phyloP scores from a whole-genome alignment of 2,888 invertebrate genomes.

The Hydropsyche betteni region DNA sequence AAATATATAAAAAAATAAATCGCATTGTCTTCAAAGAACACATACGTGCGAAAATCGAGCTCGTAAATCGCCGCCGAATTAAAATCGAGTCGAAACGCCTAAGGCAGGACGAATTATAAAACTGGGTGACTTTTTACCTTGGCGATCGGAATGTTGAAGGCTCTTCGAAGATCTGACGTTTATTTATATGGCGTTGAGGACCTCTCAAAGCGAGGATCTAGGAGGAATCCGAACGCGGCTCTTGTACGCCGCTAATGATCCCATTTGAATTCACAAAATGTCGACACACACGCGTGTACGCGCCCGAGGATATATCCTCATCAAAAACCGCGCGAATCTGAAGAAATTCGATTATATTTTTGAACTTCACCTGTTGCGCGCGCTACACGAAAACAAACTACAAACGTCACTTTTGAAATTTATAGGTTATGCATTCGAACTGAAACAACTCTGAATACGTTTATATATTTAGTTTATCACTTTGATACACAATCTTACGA shows the following conservation, averaged over 20 bases:
- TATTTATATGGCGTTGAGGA: too few species aligned
- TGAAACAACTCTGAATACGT: too few species aligned
- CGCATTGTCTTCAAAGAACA: neutral
- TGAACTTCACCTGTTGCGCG: neutral
- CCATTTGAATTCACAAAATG: constrained; percentile 31
- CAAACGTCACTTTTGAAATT: too few species aligned
- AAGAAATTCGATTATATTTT: neutral
- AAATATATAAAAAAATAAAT: neutral
- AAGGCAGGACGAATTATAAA: neutral
- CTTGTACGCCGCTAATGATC: constrained; percentile 18
- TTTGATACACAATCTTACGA: too few species aligned
- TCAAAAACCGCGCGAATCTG: neutral
- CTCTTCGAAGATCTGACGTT: neutral
- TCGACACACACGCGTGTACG: neutral
- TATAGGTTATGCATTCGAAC: too few species aligned
- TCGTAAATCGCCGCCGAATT: neutral
- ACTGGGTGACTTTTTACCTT: constrained; percentile 32
- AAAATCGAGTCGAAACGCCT: neutral
- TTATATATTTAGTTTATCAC: too few species aligned
- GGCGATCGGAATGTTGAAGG: constrained; percentile 42
- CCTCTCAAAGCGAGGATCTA: neutral
- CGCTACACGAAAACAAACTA: neutral
- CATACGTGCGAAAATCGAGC: constrained; percentile 9
- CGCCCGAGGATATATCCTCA: neutral
- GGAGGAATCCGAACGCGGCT: too few species aligned